Conservation (phyloP, 2,113 vertebrate genomes). For the Eulacestoma nigropectus region DNA sequence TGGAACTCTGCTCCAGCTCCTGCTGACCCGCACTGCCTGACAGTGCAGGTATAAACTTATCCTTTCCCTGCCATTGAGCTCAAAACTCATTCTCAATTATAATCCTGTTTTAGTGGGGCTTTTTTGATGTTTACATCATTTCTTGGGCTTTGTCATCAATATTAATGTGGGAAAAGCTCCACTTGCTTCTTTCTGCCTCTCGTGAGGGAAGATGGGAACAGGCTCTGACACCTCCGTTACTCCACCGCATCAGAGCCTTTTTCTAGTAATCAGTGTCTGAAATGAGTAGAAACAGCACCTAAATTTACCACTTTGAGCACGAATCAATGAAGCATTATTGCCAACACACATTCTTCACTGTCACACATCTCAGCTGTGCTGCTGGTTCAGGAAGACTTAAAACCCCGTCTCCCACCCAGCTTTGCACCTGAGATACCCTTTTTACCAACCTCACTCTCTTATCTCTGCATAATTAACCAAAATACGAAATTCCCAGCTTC, state of each 20-base stretch:
- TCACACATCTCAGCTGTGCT: neutral
- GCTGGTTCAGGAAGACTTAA: neutral
- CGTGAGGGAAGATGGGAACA: neutral
- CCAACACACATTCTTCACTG: slow-evolving; percentile 39
- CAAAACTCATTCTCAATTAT: neutral
- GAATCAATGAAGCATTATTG: slow-evolving; percentile 44
- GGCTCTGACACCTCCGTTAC: neutral
- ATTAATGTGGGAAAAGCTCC: neutral
- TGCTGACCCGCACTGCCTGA: neutral
- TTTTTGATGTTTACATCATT: neutral
- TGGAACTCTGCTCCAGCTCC: neutral
- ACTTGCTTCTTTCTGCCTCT: neutral
- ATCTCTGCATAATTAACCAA: neutral
- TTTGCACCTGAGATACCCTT: neutral
- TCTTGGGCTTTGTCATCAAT: neutral
- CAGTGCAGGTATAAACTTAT: rapidly evolving
- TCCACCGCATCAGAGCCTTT: neutral
- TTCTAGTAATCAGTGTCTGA: slow-evolving; percentile 13
- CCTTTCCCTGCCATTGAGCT: neutral
- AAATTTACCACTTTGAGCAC: slow-evolving; percentile 2
- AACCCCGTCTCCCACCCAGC: neutral
- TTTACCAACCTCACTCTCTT: neutral
- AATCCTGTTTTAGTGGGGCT: neutral
- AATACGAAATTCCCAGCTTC: neutral
- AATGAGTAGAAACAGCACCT: slow-evolving; percentile 28